Percentiles rank a stretch among this genome's conserved stretches.
phyloP scores from a whole-genome alignment of 2,888 invertebrate species.

The Calameuta idolon region DNA sequence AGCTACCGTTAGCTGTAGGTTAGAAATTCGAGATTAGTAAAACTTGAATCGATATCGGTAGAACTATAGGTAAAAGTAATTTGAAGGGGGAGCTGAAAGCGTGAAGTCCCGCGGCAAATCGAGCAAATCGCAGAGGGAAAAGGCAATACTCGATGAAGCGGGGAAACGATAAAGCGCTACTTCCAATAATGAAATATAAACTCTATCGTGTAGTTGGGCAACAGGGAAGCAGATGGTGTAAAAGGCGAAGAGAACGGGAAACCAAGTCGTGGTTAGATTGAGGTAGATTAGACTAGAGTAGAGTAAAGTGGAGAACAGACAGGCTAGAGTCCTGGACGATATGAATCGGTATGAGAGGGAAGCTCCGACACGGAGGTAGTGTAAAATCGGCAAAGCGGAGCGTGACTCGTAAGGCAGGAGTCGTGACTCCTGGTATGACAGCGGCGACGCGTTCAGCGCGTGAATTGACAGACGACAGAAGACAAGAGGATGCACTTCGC shows the following conservation, averaged over 20 bases:
- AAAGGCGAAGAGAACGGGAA: not conserved
- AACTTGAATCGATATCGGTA: not conserved
- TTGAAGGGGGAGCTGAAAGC: not conserved
- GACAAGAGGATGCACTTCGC: slow-evolving; percentile 7
- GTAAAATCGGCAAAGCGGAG: not conserved
- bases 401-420: not conserved
- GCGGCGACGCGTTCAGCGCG: slow-evolving; percentile 19
- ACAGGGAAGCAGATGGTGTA: not conserved
- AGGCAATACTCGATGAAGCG: not conserved
- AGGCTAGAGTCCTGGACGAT: not conserved
- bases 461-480: slow-evolving; percentile 16
- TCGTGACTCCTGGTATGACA: not conserved
- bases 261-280: not conserved
- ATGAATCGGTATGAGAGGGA: not conserved
- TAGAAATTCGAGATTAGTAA: not conserved
- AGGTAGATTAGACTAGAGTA: not conserved
- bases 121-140: not conserved
- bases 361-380: not conserved
- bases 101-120: not conserved
- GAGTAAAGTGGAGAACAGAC: not conserved
- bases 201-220: not conserved
- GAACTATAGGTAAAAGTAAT: not conserved
- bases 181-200: not conserved
- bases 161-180: not conserved
- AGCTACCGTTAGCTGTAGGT: not conserved